A percentile compares a stretch with the other conserved stretches of the same genome.
These are phyloP conservation scores for Pitangus sulphuratus DNA, from an alignment of 2,797 vertebrate genomes.

Conservation along the genomic window DNA sequence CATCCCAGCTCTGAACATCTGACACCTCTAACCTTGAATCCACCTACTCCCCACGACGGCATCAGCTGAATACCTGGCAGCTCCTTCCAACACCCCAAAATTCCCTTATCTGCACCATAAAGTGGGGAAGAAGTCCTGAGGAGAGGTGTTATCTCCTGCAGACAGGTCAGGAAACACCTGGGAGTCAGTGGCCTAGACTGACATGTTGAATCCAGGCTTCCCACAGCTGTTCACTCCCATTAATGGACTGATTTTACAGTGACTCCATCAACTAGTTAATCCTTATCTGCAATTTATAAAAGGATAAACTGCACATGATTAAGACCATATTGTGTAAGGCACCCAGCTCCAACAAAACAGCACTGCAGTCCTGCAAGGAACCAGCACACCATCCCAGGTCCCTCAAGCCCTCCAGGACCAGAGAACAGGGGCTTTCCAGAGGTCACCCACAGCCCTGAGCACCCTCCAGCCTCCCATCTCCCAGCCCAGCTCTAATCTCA, in stretches of 20 bases:
- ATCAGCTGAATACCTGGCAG: background rate
- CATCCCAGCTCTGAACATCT: background rate
- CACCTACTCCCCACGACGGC: background rate
- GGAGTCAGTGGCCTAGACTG: background rate
- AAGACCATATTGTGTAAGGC: background rate
- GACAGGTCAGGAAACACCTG: background rate
- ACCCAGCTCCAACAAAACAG: background rate
- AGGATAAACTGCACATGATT: background rate
- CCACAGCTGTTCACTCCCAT: background rate
- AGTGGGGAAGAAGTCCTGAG: background rate
- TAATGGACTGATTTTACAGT: background rate
- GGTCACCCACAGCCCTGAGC: background rate
- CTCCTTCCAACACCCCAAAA: background rate
- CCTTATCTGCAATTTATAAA: slow-evolving; percentile 21
- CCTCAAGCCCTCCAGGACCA: background rate
- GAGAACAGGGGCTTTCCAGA: background rate
- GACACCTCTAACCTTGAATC: background rate
- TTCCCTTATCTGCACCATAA: background rate
- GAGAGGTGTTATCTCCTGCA: background rate
- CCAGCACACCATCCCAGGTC: background rate
- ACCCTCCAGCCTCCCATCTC: background rate
- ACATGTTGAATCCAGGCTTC: background rate
- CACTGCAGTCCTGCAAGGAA: accelerated
- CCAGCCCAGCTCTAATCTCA: slow-evolving; percentile 20
- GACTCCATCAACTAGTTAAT: slow-evolving; percentile 26